Evolutionary conservation across 2,113 vertebrate genomes (phyloP), one percentile per base, ranked within the genome.

Genomic region (Apodemus speciosus): DNA sequence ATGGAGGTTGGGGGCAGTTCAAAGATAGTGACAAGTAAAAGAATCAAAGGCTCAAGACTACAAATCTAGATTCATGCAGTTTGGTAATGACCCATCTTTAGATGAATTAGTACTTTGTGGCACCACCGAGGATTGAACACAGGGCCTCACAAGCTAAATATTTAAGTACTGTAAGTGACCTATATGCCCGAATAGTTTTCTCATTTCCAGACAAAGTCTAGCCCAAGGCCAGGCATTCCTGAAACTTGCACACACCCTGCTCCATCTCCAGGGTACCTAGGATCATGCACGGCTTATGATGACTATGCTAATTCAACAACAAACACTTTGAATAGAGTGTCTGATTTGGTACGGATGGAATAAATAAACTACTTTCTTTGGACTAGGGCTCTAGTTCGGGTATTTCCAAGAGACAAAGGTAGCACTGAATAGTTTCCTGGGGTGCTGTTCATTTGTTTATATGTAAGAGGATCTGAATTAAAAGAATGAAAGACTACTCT

Each of bases 401-500:
- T 20, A 89, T 84, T 95, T 96, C 27, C n/a, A 95, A n/a, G 27
- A 95, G 32, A 32, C 51, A 93, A 86, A 94, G 6, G 90, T 1
- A 80, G 49, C 38, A 71, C 11, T 86, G 79, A 9, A 85, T 68
- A 13, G 46, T 38, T 77, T 77, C 25, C 43, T 88, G 53, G 81
- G 21, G 64, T 87, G 30, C 25, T 64, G 75, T 32, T 95, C 16
- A 77, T 58, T 68, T 86, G 62, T 15, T 90, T n/a, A 92, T 38
- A 84, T 38, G 72, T 91, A 32, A 92, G 93, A 93, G 72, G 4
- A 92, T 62, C n/a, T 43, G 2, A 92, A 72, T 86, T 60, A 16
- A 75, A 84, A 83, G 38, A 91, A 83, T 79, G n/a, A 56, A 84
- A 88, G 58, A 81, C 25, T 88, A 20, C 35, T 40, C 89, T 60